phyloP scores from a whole-genome alignment of 2,797 vertebrate species.

The Thripadectes ignobilis region DNA sequence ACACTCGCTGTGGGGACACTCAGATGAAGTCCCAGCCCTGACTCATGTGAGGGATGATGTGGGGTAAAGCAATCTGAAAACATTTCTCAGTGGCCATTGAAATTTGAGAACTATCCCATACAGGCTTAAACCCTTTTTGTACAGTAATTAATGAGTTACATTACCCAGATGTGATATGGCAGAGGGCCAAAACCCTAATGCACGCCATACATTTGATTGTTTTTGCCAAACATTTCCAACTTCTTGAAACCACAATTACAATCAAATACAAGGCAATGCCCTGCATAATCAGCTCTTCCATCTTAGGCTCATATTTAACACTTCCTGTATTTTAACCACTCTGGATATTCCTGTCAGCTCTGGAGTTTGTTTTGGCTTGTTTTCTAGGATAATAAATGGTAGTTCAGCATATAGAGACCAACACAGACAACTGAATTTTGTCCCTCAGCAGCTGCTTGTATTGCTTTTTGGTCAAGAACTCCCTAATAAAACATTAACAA shows the following conservation, averaged over 20 bases:
- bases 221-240: slow-evolving; percentile 17
- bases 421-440: not conserved
- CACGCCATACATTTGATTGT: not conserved
- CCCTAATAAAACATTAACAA: not conserved
- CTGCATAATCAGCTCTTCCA: not conserved
- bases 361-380: slow-evolving; percentile 30
- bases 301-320: slow-evolving; percentile 28
- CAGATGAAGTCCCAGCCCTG: not conserved
- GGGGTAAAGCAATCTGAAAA: not conserved
- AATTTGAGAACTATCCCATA: not conserved
- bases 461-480: not conserved
- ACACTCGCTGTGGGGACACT: not conserved
- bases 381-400: slow-evolving; percentile 30
- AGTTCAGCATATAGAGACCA: not conserved
- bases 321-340: slow-evolving; percentile 23
- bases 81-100: not conserved
- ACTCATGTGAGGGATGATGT: not conserved
- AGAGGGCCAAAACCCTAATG: not conserved
- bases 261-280: not conserved
- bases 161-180: not conserved
- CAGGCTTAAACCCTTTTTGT: not conserved
- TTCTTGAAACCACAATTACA: not conserved
- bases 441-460: slow-evolving; percentile 2
- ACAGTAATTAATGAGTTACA: not conserved
- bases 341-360: not conserved